Conservation (phyloP, 2,888 invertebrate genomes). For the Calameuta idolon region DNA sequence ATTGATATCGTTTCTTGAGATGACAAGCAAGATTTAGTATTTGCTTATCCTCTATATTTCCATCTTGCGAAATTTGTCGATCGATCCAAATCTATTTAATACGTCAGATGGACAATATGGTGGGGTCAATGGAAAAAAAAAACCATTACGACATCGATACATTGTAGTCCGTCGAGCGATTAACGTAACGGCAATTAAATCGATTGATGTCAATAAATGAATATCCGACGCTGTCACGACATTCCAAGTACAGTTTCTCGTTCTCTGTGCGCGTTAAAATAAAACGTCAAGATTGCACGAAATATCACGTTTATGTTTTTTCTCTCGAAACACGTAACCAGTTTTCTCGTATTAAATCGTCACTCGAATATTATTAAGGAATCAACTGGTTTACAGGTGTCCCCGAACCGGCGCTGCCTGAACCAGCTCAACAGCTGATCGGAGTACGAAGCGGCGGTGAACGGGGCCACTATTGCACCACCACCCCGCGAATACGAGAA, state of each 20-base stretch:
- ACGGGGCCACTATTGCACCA: constrained; percentile 62
- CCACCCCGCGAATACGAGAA: constrained; percentile 55
- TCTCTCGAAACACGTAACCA: not conserved
- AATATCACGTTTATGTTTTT: not conserved
- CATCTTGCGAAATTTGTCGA: not conserved
- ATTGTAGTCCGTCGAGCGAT: not conserved
- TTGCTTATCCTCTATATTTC: not conserved
- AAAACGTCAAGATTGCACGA: not conserved
- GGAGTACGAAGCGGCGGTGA: constrained; percentile 66
- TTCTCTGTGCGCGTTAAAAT: not conserved
- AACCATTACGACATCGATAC: not conserved
- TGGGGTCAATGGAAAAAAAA: not conserved
- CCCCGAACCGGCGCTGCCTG: constrained; percentile 66
- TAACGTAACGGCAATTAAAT: not conserved
- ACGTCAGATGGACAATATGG: no score
- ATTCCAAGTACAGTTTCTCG: not conserved
- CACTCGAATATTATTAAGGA: not conserved
- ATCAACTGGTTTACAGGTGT: constrained; percentile 53
- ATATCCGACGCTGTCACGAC: not conserved
- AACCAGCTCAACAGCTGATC: constrained; percentile 67
- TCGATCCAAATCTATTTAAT: not conserved
- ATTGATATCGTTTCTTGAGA: not conserved
- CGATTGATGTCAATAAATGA: not conserved
- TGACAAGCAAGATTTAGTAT: not conserved
- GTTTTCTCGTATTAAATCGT: not conserved